A percentile compares a stretch with the other conserved stretches of the same genome.
These are phyloP conservation scores for Sebastes glaucus DNA, from an alignment of 2,797 vertebrate species.

Conservation along the genomic window DNA sequence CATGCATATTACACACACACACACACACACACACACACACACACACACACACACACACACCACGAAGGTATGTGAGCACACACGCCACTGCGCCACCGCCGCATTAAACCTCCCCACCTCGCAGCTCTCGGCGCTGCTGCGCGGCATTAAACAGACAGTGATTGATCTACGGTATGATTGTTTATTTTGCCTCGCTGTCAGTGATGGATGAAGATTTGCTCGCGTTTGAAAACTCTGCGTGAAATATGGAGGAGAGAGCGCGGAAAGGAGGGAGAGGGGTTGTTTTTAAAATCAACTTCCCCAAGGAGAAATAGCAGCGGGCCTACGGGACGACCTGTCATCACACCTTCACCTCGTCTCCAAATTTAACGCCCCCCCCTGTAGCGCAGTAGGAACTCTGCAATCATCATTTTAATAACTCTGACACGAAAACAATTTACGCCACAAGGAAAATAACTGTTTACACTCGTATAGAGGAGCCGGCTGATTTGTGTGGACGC, in stretches of 20 bases:
- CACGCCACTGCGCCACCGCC: background rate
- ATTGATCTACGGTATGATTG: constrained; percentile 80
- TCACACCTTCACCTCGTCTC: constrained; percentile 33
- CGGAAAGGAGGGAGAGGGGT: background rate
- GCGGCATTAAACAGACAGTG: constrained; percentile 80
- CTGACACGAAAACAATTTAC: background rate
- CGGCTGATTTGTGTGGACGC: background rate
- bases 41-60: too few species aligned
- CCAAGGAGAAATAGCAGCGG: constrained; percentile 48
- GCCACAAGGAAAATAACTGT: background rate
- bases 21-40: background rate
- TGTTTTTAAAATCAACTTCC: constrained; percentile 51
- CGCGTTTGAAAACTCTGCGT: constrained; percentile 56
- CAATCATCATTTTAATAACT: constrained; percentile 52
- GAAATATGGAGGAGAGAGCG: constrained; percentile 52
- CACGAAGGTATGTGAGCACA: constrained; percentile 1
- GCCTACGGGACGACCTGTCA: constrained; percentile 50
- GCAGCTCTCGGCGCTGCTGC: background rate
- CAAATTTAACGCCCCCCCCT: constrained; percentile 50
- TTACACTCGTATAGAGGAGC: background rate
- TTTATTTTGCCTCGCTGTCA: constrained; percentile 78
- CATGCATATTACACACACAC: background rate
- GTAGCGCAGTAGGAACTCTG: constrained; percentile 13
- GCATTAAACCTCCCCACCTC: constrained; percentile 28
- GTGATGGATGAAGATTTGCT: constrained; percentile 78